phyloP scores from a whole-genome alignment of 2,888 invertebrate species.

The Selenia dentaria region DNA sequence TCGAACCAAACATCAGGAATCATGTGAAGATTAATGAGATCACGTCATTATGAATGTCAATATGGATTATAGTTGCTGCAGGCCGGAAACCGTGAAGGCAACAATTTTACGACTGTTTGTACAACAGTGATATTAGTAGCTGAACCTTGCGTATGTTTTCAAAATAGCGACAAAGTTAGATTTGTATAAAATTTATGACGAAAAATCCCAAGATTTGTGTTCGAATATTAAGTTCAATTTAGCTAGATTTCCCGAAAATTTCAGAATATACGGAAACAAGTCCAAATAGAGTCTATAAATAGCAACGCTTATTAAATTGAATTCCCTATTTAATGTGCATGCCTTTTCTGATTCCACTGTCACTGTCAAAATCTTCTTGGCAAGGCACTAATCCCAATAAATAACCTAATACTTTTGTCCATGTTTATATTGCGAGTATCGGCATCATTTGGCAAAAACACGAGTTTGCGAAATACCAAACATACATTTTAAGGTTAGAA shows the following conservation, averaged over 20 bases:
- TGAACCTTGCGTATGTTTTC: conserved; percentile 14
- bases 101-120: conserved; percentile 21
- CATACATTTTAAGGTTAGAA: too few relatives aligned
- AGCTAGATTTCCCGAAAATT: too few relatives aligned
- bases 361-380: conserved; percentile 32
- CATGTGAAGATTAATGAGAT: conserved; percentile 32
- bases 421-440: conserved; percentile 24
- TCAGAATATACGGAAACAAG: too few relatives aligned
- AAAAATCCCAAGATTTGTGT: too few relatives aligned
- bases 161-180: conserved; percentile 10
- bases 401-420: conserved; percentile 35
- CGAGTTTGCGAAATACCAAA: conserved; percentile 25
- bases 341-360: conserved; percentile 3
- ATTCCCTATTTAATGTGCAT: too few relatives aligned
- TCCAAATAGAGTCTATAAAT: too few relatives aligned
- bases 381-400: conserved; percentile 43
- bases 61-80: conserved; percentile 34
- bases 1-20: conserved; percentile 8
- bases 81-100: conserved; percentile 48
- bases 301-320: too few relatives aligned
- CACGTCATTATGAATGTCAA: conserved; percentile 42
- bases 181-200: conserved; percentile 1
- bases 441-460: conserved; percentile 52
- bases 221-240: too few relatives aligned
- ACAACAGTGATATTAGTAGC: conserved; percentile 13